Evolutionary conservation across 2,797 vertebrate species (phyloP).

Genomic region (Geotrypetes seraphini): DNA sequence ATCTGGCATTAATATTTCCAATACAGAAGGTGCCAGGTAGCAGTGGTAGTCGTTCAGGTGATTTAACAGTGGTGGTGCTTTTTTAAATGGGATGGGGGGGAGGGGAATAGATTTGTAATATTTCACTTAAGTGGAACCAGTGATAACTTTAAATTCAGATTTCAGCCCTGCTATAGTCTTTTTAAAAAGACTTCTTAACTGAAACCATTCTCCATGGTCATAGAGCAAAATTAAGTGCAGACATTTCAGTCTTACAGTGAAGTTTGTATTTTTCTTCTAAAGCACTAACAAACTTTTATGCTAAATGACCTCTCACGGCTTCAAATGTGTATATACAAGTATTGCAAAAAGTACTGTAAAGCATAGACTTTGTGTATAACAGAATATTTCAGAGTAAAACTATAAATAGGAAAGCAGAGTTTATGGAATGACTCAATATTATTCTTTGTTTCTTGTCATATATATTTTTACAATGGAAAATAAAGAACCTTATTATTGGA

Average conservation of each 20-base stretch:
- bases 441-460: slow-evolving; percentile 60
- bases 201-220: too few relatives aligned
- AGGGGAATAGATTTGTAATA: slow-evolving; percentile 27
- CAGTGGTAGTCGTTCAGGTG: slow-evolving; percentile 27
- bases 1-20: slow-evolving; percentile 26
- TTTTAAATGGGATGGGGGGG: slow-evolving; percentile 16
- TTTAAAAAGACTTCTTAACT: slow-evolving; percentile 54
- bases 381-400: slow-evolving; percentile 46
- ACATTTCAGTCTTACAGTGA: slow-evolving; percentile 37
- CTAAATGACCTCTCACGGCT: slow-evolving; percentile 49
- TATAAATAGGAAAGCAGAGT: slow-evolving; percentile 65
- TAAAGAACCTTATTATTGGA: slow-evolving; percentile 51
- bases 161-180: slow-evolving; percentile 37
- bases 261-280: slow-evolving; percentile 40
- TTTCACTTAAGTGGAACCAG: slow-evolving; percentile 40
- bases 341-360: slow-evolving; percentile 45
- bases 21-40: slow-evolving; percentile 24
- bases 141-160: slow-evolving; percentile 36
- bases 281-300: slow-evolving; percentile 39
- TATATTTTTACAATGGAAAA: slow-evolving; percentile 71
- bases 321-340: slow-evolving; percentile 45
- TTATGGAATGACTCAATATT: slow-evolving; percentile 62
- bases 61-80: slow-evolving; percentile 26
- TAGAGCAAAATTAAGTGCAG: slow-evolving; percentile 42
- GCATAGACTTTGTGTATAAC: slow-evolving; percentile 55